Conservation (phyloP, 2,113 vertebrate species). For the Rhizomys pruinosus region DNA sequence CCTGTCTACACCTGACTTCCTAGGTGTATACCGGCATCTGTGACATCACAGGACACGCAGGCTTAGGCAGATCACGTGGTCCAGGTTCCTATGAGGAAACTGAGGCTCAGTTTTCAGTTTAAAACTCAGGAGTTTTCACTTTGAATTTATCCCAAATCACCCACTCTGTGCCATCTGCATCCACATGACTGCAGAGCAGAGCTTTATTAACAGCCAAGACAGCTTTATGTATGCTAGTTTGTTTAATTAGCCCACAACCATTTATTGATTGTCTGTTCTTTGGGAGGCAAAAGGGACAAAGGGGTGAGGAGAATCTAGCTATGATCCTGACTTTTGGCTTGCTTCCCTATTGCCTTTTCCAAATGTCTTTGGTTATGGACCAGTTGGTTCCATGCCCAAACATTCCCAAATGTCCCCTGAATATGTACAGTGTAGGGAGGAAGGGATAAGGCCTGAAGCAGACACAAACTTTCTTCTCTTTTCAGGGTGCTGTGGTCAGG, state of each 20-base stretch:
- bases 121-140: not conserved
- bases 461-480: not conserved
- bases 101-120: not conserved
- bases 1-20: not conserved
- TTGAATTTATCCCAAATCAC: not conserved
- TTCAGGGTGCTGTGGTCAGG: not conserved
- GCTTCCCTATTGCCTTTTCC: not conserved
- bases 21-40: not conserved
- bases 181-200: rapidly evolving
- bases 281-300: not conserved
- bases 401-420: not conserved
- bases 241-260: not conserved
- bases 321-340: not conserved
- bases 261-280: not conserved
- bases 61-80: not conserved
- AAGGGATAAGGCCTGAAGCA: not conserved
- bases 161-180: not conserved
- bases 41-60: too few relatives aligned
- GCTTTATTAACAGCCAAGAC: not conserved
- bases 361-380: not conserved
- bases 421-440: not conserved
- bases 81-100: not conserved
- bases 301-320: not conserved
- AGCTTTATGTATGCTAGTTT: not conserved
- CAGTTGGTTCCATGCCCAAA: not conserved